These are phyloP conservation scores for Pseudorhombus dupliciocellatus DNA, from an alignment of 2,113 vertebrate genomes.

Conservation along the genomic window DNA sequence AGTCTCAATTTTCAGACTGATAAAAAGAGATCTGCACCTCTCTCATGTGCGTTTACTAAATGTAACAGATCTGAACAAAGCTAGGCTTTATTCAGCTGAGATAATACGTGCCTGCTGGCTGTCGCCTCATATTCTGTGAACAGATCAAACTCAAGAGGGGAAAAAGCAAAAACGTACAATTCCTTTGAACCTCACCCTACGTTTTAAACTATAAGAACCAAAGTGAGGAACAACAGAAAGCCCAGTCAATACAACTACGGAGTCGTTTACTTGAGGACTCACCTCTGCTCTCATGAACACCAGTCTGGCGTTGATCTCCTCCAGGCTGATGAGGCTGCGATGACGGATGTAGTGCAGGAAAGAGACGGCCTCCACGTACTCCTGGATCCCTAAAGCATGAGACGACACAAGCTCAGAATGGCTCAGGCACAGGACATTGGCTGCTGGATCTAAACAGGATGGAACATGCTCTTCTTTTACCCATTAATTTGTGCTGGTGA, in stretches of 20 bases:
- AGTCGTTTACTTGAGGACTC: slow-evolving; percentile 70
- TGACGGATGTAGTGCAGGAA: slow-evolving; percentile 97
- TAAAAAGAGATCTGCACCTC: not conserved
- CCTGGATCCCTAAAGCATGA: slow-evolving; percentile 88
- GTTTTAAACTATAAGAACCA: not conserved
- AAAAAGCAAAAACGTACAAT: not conserved
- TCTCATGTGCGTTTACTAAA: not conserved
- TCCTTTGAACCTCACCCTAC: not conserved
- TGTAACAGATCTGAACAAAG: not conserved
- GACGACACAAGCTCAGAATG: slow-evolving; percentile 8
- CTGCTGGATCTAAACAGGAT: not conserved
- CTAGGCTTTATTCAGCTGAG: not conserved
- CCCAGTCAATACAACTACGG: not conserved
- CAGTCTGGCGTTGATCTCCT: slow-evolving; percentile 93
- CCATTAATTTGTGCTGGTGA: not conserved
- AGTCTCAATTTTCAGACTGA: not conserved
- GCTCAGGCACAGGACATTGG: not conserved
- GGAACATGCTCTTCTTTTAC: not conserved
- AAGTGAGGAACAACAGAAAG: not conserved
- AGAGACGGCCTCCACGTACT: slow-evolving; percentile 95
- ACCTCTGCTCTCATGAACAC: slow-evolving; percentile 84
- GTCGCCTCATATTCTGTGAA: not conserved
- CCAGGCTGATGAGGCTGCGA: slow-evolving; percentile 90
- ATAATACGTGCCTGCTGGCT: not conserved
- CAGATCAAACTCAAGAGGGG: not conserved